phyloP scores from a whole-genome alignment of 2,888 invertebrate species.

The Sisyra nigra region DNA sequence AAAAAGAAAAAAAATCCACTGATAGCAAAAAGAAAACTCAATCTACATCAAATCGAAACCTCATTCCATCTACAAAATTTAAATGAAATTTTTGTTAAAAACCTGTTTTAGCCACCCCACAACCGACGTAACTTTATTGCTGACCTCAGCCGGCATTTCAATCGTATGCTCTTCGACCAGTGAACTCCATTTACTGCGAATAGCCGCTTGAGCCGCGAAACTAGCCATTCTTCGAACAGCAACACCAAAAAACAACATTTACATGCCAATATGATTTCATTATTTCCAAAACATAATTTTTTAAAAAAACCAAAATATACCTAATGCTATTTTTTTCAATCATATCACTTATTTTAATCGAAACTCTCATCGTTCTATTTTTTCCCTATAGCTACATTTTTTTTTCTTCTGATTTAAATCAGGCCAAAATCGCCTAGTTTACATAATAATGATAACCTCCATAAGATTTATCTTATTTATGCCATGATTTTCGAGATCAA shows the following conservation, averaged over 20 bases:
- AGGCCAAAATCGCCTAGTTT: neutral
- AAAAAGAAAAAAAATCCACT: too few relatives aligned
- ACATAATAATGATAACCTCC: too few relatives aligned
- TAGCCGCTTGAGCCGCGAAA: conserved; percentile 51
- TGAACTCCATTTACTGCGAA: conserved; percentile 56
- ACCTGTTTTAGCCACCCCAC: conserved; percentile 75
- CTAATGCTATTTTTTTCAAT: neutral
- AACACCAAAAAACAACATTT: neutral
- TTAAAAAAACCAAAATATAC: neutral
- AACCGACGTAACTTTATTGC: conserved; percentile 58
- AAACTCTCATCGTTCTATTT: too few relatives aligned
- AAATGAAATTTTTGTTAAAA: neutral
- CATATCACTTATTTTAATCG: too few relatives aligned
- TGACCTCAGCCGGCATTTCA: conserved; percentile 45
- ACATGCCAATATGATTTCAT: too few relatives aligned
- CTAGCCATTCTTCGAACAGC: conserved; percentile 38
- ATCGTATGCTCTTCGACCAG: conserved; percentile 53
- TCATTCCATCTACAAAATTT: too few relatives aligned
- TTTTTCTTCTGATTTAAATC: neutral
- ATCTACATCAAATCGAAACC: too few relatives aligned
- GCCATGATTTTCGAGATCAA: too few relatives aligned
- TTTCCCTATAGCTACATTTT: too few relatives aligned
- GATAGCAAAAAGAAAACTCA: too few relatives aligned
- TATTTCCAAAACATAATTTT: neutral
- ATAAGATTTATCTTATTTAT: too few relatives aligned